phyloP scores from a whole-genome alignment of 2,113 vertebrate species.

The Scortum barcoo region DNA sequence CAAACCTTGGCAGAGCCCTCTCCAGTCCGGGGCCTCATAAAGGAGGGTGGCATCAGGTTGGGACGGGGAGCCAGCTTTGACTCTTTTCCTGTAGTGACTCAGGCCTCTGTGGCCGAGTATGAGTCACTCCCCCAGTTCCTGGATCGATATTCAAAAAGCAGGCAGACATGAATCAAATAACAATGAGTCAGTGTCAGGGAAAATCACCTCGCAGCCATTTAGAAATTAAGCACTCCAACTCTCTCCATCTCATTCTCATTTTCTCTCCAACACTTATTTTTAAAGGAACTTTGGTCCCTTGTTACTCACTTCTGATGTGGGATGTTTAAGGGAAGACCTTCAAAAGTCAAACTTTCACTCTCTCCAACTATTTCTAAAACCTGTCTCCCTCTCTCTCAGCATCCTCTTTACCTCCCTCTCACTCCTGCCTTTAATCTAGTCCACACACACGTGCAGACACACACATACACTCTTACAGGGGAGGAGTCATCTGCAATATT shows the following conservation, averaged over 20 bases:
- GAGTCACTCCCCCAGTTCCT: conserved; percentile 73
- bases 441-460: conserved; percentile 9
- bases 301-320: conserved; percentile 12
- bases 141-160: conserved; percentile 78
- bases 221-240: conserved; percentile 63
- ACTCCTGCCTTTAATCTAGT: conserved; percentile 44
- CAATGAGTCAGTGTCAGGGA: conserved; percentile 75
- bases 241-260: conserved; percentile 30
- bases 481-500: conserved; percentile 63
- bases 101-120: conserved; percentile 66
- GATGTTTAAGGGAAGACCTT: conserved; percentile 28
- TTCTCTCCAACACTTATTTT: conserved; percentile 36
- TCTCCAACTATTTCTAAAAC: conserved; percentile 28
- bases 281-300: conserved; percentile 32
- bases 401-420: conserved; percentile 20
- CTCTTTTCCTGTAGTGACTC: conserved; percentile 71
- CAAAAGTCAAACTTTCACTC: conserved; percentile 38
- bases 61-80: conserved; percentile 52
- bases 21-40: conserved; percentile 47
- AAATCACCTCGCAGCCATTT: conserved; percentile 76
- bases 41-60: conserved; percentile 51
- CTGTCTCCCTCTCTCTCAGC: conserved; percentile 16
- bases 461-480: conserved; percentile 21
- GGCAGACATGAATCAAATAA: conserved; percentile 80
- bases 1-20: conserved; percentile 59